Conservation (phyloP, 2,113 vertebrate species). For the Xyrauchen texanus region DNA sequence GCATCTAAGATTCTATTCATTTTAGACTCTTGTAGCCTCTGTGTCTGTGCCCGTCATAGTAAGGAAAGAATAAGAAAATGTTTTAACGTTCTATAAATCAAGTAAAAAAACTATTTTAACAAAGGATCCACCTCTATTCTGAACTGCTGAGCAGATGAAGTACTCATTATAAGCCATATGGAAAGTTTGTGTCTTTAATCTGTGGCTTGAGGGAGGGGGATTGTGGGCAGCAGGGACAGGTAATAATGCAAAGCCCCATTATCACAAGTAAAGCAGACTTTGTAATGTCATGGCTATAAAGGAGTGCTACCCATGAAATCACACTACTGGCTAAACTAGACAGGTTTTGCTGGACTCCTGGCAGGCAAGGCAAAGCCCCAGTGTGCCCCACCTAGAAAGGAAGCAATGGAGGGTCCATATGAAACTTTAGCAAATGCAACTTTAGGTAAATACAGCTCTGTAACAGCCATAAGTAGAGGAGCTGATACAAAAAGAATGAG, state of each 20-base stretch:
- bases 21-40: too few relatives aligned
- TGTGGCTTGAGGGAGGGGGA: too few relatives aligned
- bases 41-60: too few relatives aligned
- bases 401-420: conserved; percentile 81
- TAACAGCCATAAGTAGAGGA: conserved; percentile 81
- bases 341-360: conserved; percentile 83
- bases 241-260: conserved; percentile 86
- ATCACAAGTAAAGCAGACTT: conserved; percentile 70
- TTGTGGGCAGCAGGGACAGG: conserved; percentile 79
- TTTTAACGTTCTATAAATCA: too few relatives aligned
- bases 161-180: too few relatives aligned
- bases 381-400: conserved; percentile 87
- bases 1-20: too few relatives aligned
- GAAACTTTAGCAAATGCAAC: conserved; percentile 82
- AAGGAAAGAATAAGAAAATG: too few relatives aligned
- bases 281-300: conserved; percentile 73
- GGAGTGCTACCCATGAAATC: conserved; percentile 83
- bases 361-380: conserved; percentile 90
- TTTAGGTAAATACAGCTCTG: conserved; percentile 77
- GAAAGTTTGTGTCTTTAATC: too few relatives aligned
- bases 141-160: too few relatives aligned
- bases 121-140: too few relatives aligned
- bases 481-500: conserved; percentile 83
- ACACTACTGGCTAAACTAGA: conserved; percentile 83
- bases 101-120: too few relatives aligned